Evolutionary conservation across 2,888 invertebrate genomes (phyloP), one percentile per base, ranked within the genome.

Genomic region (Odiellus spinosus): DNA sequence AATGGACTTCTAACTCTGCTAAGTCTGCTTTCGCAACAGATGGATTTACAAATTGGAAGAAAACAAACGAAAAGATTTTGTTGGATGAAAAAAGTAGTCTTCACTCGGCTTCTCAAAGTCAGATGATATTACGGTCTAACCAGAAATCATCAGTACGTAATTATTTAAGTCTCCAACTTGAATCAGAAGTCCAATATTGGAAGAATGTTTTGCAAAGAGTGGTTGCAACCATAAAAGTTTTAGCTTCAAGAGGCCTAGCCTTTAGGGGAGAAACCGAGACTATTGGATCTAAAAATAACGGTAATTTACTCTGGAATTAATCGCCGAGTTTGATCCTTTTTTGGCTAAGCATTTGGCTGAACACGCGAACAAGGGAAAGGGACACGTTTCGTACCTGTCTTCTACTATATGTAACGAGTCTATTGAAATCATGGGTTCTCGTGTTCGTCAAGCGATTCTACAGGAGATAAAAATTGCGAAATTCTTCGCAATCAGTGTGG

Each of bases 261-360:
- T 60, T 61, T 50, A 43, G 58, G 47, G 60, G 58, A 34, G 36
- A 49, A n/a, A 40, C 51, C 45, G 58, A 63, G 51, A 55, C 42
- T 34, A 55, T 62, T 51, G 56, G 56, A 33, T 47, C 47, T 8
- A 21, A 19, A 19, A 40, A 55, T 34, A 61, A 56, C 56, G 59
- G 60, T 38, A 63, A 62, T 47, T 61, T 55, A 51, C 43, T 59
- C 11, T 61, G 10, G 59, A 62, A 53, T 46, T 61, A 15, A 41
- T 61, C 18, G 54, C 60, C 5, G 49, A 61, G 44, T 63, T 58
- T 48, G 60, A 61, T 48, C 55, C 56, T n/a, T 62, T 62, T 48
- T 42, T 62, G 36, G 44, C 39, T 10, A 44, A 51, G 17, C 59
- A 62, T 50, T 51, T 62, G 20, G 21, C 42, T 43, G 52, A 53